Conservation (phyloP, 2,888 invertebrate species). For the Branchipolynoe longqiensis region DNA sequence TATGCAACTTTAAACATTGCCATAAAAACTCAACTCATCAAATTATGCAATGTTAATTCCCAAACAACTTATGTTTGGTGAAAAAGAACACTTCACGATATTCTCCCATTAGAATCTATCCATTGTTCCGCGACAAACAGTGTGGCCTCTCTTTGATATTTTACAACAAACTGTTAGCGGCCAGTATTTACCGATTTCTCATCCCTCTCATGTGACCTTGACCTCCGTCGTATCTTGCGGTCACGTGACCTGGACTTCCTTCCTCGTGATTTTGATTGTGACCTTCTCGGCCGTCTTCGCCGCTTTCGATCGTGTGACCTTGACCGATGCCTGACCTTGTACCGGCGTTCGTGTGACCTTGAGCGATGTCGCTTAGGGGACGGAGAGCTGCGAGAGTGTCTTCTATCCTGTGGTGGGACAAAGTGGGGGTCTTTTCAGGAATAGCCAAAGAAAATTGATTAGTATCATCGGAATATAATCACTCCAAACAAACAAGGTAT, state of each 20-base stretch:
- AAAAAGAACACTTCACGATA: no score
- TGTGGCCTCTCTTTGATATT: no score
- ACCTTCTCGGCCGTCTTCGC: conserved; percentile 61
- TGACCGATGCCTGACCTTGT: conserved; percentile 61
- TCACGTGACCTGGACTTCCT: conserved; percentile 32
- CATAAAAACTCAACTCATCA: no score
- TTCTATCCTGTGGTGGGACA: conserved; percentile 58
- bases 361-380: neutral
- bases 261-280: conserved; percentile 68
- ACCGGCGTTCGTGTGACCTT: neutral
- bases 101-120: no score
- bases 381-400: neutral
- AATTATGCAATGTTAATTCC: no score
- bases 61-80: no score
- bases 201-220: conserved; percentile 26
- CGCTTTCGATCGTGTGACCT: conserved; percentile 64
- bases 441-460: conserved; percentile 58
- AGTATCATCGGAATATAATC: conserved; percentile 46
- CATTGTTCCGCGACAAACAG: no score
- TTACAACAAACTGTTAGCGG: no score
- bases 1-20: no score
- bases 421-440: conserved; percentile 59
- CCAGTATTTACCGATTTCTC: conserved; percentile 18
- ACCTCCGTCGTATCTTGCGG: neutral
- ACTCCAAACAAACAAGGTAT: neutral